A percentile compares a stretch with the other conserved stretches of the same genome.
phyloP scores from a whole-genome alignment of 2,888 invertebrate genomes.

The Aradus depressus region DNA sequence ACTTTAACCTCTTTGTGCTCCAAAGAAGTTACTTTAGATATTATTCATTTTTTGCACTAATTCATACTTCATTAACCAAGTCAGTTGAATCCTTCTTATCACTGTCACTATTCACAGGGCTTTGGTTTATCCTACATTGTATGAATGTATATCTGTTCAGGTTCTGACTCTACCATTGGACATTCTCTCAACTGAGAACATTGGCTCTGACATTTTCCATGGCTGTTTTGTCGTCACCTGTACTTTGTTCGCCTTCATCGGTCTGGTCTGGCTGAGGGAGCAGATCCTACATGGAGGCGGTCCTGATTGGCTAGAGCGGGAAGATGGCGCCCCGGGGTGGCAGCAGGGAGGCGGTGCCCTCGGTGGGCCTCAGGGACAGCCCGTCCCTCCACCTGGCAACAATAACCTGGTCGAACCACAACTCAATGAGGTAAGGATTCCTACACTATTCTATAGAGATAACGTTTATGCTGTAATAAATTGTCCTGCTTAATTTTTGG shows the following conservation, averaged over 20 bases:
- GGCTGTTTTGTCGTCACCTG: slow-evolving; percentile 95
- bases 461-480: too few relatives aligned
- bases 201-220: slow-evolving; percentile 87
- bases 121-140: too few relatives aligned
- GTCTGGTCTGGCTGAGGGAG: slow-evolving; percentile 92
- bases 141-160: too few relatives aligned
- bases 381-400: slow-evolving; percentile 11
- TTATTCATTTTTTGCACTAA: too few relatives aligned
- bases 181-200: slow-evolving; percentile 83
- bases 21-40: too few relatives aligned
- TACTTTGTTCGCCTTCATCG: slow-evolving; percentile 91
- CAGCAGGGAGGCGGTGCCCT: slow-evolving; percentile 17
- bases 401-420: slow-evolving; percentile 20
- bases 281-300: slow-evolving; percentile 96
- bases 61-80: too few relatives aligned
- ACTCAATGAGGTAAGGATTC: slow-evolving; percentile 17
- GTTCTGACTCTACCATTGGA: slow-evolving; percentile 76
- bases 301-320: slow-evolving; percentile 79
- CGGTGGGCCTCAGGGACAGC: slow-evolving; percentile 2
- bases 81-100: too few relatives aligned
- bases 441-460: too few relatives aligned
- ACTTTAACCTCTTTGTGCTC: too few relatives aligned
- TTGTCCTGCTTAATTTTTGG: too few relatives aligned
- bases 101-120: too few relatives aligned
- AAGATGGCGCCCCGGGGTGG: slow-evolving; percentile 23